A percentile compares a stretch with the other conserved stretches of the same genome.
phyloP scores from a whole-genome alignment of 2,888 invertebrate genomes.

The Epistrophella euchroma region DNA sequence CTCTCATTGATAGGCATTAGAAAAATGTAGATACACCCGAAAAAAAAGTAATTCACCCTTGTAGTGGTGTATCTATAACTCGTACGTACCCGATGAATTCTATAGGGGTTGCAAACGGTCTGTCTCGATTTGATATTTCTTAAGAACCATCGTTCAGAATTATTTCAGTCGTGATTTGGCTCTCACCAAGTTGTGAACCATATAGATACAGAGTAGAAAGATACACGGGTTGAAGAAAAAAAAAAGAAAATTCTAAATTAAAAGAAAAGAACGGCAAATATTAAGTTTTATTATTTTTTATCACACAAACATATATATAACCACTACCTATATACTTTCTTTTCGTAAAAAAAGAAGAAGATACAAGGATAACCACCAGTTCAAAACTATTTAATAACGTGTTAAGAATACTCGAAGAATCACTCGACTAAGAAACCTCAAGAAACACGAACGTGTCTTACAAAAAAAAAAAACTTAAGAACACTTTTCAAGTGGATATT shows the following conservation, averaged over 20 bases:
- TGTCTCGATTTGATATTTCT: constrained; percentile 69
- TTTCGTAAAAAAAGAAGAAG: constrained; percentile 37
- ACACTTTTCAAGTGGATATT: constrained; percentile 51
- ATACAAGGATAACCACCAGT: constrained; percentile 78
- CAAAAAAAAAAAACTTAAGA: constrained; percentile 67
- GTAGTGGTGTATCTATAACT: constrained; percentile 68
- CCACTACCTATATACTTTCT: constrained; percentile 45
- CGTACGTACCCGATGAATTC: constrained; percentile 38
- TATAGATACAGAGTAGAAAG: constrained; percentile 21
- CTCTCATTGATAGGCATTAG: constrained; percentile 68
- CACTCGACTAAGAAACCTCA: constrained; percentile 73
- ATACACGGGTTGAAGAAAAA: constrained; percentile 49
- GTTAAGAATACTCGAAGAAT: constrained; percentile 69
- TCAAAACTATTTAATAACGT: constrained; percentile 78
- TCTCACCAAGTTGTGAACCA: constrained; percentile 78
- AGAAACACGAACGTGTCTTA: constrained; percentile 74
- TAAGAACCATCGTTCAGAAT: constrained; percentile 77
- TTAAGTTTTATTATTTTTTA: constrained; percentile 49
- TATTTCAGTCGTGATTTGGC: constrained; percentile 84
- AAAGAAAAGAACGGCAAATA: constrained; percentile 39
- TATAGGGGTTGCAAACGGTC: constrained; percentile 69
- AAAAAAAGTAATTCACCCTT: constrained; percentile 64
- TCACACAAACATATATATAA: constrained; percentile 6
- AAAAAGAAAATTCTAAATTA: constrained; percentile 37
- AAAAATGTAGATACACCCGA: constrained; percentile 55